Percentiles rank a stretch among this genome's conserved stretches.
Evolutionary conservation across 2,888 invertebrate species (phyloP).

Genomic region (Eumerus sabulonum): DNA sequence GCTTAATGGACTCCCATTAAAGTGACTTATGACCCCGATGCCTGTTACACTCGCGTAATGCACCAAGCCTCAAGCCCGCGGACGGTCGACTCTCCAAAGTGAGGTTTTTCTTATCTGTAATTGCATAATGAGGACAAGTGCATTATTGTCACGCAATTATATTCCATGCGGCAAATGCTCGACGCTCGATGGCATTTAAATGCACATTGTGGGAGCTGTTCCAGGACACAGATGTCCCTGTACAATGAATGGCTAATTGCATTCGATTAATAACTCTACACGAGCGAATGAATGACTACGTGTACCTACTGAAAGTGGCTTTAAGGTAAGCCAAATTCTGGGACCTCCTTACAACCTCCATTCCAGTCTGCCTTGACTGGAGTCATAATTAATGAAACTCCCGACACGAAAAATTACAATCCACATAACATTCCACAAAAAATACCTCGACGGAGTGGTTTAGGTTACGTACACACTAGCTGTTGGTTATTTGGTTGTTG

Average conservation of each 20-base stretch:
- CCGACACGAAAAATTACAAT: slow-evolving; percentile 67
- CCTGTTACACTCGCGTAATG: slow-evolving; percentile 36
- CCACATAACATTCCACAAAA: slow-evolving; percentile 68
- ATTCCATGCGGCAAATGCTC: slow-evolving; percentile 54
- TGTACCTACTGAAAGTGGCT: background rate
- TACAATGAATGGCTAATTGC: slow-evolving; percentile 44
- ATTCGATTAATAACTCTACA: slow-evolving; percentile 42
- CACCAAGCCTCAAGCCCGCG: slow-evolving; percentile 22
- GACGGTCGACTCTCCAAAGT: slow-evolving; percentile 16
- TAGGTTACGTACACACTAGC: slow-evolving; percentile 40
- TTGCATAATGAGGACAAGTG: slow-evolving; percentile 63
- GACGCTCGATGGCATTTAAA: slow-evolving; percentile 47
- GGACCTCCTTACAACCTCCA: too few species aligned
- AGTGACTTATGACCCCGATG: slow-evolving; percentile 58
- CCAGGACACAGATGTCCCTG: slow-evolving; percentile 15
- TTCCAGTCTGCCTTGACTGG: background rate
- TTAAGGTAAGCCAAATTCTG: too few species aligned
- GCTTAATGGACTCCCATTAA: slow-evolving; percentile 66
- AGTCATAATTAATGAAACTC: slow-evolving; percentile 64
- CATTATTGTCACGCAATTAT: slow-evolving; percentile 66
- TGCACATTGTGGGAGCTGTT: slow-evolving; percentile 50
- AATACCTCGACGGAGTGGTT: slow-evolving; percentile 66
- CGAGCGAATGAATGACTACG: too few species aligned
- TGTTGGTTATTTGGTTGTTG: slow-evolving; percentile 2
- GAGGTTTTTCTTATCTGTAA: slow-evolving; percentile 63